Base-by-base conservation (phyloP, 2,888 invertebrate genomes). In the Melanostoma scalare region DNA sequence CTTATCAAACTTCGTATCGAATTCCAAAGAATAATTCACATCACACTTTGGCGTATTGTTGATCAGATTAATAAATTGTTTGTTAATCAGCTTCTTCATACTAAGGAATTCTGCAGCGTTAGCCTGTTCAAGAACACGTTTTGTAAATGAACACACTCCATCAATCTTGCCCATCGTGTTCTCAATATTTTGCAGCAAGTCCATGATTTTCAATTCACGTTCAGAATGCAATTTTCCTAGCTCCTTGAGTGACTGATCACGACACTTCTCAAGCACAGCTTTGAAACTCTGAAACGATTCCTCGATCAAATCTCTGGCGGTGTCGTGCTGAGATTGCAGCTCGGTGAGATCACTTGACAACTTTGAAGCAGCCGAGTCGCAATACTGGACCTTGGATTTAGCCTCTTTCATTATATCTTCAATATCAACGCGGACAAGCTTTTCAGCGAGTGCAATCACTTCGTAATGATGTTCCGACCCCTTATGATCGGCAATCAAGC, bases 151-250 rank as follows among this genome's bases (percentile, higher is more conserved):
- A 89, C 96, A 96, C 6, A 97, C 97, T 89, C 96, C 96, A 88
- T 97, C 96, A 84, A 98, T 95, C 87, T 96, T 95, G 85, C 95
- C 96, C 85, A 96, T 95, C 3, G 95, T 95, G 89, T 96, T 96
- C 87, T 96, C 97, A 71, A 97, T 94, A 79, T 94, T 94, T 89
- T 96, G 95, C 89, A 95, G 94, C 82, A 96, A 93, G 89, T 97
- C 97, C 97, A 98, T 98, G 42, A 98, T 95, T 90, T 96, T 95
- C 46, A 98, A 92, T 91, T 97, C 97, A 80, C 97, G 94, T 88
- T 96, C 95, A 78, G 95, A 95, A 90, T 98, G 97, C 85, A 96
- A 90, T 85, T 93, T 93, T 87, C 95, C 94, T 55, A 97, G 92
- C 88, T 96, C 94, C 86, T 94, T 93, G 31, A 96, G 91, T 20